Base-by-base conservation (phyloP, 2,888 invertebrate genomes). In the Amiota mariae region DNA sequence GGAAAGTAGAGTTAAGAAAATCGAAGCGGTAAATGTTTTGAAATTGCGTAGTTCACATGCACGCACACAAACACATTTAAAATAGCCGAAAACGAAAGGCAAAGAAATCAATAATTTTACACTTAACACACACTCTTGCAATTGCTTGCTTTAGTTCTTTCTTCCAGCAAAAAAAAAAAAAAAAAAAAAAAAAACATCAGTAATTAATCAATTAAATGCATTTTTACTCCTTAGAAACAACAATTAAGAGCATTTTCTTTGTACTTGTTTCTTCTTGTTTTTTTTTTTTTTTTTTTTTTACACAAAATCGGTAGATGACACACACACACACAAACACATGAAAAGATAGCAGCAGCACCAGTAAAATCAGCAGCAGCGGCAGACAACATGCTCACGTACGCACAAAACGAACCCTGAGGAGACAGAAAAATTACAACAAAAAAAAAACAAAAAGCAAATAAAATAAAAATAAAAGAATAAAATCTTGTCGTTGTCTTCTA, bases 381-480 rank as follows among this genome's bases (percentile, higher is more conserved):
- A 15, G 59, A 47, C 15, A 74, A 72, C 20, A 70, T n/a, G 15
- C 72, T 71, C 68, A 72, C 48, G 71, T 63, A 67, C 48, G 71
- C 70, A 73, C 63, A 70, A 66, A 72, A 61, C 36, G n/a, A 68
- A 51, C 13, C 51, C 15, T 1, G 51, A 67, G 20, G 48, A 64
- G 13, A 20, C n/a, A 51, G 4, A 48, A 66, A 66, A 13, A 72
- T 54, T 54, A 20, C 18, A 54, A n/a, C 48, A 70, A 47, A 48
- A 48, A 9, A 63, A 63, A 63, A n/a, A 36, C 2, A 63, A 46
- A 36, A 36, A 36, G 15, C 36, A 20, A 48, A 47, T 6, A 68
- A 51, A 47, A 68, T 51, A 54, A 24, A 4, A 20, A 68, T 36
- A 54, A 54, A 68, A 54, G 51, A 13, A 54, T n/a, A 54, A 36